Base-by-base conservation (phyloP, 2,113 vertebrate genomes). In the Podilymbus podiceps region DNA sequence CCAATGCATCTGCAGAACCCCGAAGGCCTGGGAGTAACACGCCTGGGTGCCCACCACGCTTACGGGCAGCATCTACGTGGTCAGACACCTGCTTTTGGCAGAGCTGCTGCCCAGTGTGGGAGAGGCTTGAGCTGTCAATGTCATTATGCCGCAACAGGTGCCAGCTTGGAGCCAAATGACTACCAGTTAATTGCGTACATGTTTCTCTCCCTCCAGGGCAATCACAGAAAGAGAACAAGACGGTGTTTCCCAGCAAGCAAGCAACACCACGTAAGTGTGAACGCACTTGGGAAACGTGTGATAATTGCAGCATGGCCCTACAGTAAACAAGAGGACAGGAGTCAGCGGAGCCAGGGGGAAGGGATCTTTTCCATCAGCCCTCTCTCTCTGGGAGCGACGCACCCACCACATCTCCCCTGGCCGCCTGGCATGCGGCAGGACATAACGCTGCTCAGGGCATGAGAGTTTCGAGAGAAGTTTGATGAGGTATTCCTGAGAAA, bases 1-100 rank as follows among this genome's bases (percentile, higher is more conserved):
- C 5, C 31, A 66, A 8, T 18, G 11, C 33, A 44, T 24, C 49
- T 10, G 2, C 53, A 86, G 64, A 38, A 30, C 12, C 10, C 16
- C 3, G 1, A 62, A 20, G 44, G 10, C 22, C 60, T 42, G 8
- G 9, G 6, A 15, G 9, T 23, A 52, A 71, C 0, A 0, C 0
- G 5, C 6, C 16, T 0, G 1, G 27, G 27, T 64, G 40, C 40
- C 33, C 59, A 60, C 23, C 31, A 21, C 0, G 1, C 46, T 59
- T 38, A 47, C 33, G 56, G 78, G 38, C 79, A 53, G 25, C 5
- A 30, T 27, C 85, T 92, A 59, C 82, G 21, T 11, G 25, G 31
- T 46, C 47, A 86, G 47, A 42, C n/a, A 30, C 4, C 52, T 53
- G 27, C 21, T 88, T 88, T 81, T 89, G 74, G 78, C 69, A 81